Percentiles rank a stretch among this genome's conserved stretches.
Conservation (phyloP, 2,113 vertebrate species). For the Aplodontia rufa region DNA sequence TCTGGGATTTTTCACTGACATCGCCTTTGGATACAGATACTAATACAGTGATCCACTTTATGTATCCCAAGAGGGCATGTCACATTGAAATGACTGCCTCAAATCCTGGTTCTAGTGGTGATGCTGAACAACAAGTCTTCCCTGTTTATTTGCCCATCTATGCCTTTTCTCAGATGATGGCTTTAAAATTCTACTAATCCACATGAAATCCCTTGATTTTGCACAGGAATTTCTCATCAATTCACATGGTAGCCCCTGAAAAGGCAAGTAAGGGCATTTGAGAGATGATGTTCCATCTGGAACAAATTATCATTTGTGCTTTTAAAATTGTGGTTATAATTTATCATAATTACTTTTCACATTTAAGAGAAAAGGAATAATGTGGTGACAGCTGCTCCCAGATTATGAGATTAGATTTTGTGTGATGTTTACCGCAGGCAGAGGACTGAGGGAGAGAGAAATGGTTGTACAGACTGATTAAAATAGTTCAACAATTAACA, state of each 20-base stretch:
- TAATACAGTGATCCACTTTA: slow-evolving; percentile 79
- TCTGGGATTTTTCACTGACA: slow-evolving; percentile 64
- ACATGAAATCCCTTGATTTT: slow-evolving; percentile 54
- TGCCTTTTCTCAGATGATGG: slow-evolving; percentile 40
- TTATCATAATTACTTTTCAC: slow-evolving; percentile 69
- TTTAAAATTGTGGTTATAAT: slow-evolving; percentile 68
- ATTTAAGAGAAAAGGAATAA: slow-evolving; percentile 61
- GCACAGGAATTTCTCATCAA: slow-evolving; percentile 69
- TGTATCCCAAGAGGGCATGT: slow-evolving; percentile 74
- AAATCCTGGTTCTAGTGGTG: slow-evolving; percentile 49
- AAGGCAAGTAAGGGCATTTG: slow-evolving; percentile 68
- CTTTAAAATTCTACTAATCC: slow-evolving; percentile 56
- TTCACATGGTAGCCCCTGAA: slow-evolving; percentile 53
- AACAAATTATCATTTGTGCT: slow-evolving; percentile 70
- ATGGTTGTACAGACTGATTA: not conserved
- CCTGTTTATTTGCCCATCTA: not conserved
- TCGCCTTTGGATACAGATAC: slow-evolving; percentile 67
- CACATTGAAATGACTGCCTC: slow-evolving; percentile 73
- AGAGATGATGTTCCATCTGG: slow-evolving; percentile 69
- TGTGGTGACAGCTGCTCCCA: slow-evolving; percentile 49
- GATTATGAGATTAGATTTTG: slow-evolving; percentile 60
- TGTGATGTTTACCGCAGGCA: slow-evolving; percentile 54
- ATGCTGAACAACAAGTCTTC: slow-evolving; percentile 43
- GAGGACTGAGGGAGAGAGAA: slow-evolving; percentile 8
- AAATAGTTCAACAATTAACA: slow-evolving; percentile 17